Evolutionary conservation across 2,113 vertebrate species (phyloP).

Genomic region (Fregata magnificens): DNA sequence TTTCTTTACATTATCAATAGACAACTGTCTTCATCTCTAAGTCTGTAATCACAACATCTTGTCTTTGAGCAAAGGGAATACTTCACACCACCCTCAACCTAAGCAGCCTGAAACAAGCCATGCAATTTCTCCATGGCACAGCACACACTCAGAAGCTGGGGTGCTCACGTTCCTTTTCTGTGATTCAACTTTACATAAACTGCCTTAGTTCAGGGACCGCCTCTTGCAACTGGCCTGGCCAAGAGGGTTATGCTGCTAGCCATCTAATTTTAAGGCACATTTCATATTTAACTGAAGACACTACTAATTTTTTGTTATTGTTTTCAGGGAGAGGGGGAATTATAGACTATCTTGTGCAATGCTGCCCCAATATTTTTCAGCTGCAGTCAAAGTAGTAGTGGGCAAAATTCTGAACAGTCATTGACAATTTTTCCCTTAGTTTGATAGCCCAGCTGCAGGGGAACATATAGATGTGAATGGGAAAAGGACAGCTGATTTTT

Average conservation of each 20-base stretch:
- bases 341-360: not conserved
- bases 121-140: not conserved
- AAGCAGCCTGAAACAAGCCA: not conserved
- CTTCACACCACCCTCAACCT: not conserved
- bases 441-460: not conserved
- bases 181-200: not conserved
- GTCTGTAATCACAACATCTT: not conserved
- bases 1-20: not conserved
- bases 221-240: not conserved
- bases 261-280: not conserved
- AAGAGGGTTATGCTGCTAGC: not conserved
- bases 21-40: not conserved
- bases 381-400: not conserved
- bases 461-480: not conserved
- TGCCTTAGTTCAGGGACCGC: not conserved
- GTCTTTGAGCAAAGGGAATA: not conserved
- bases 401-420: not conserved
- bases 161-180: not conserved
- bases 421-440: not conserved
- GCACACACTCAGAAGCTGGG: not conserved
- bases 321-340: not conserved
- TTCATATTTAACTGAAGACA: not conserved
- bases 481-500: not conserved
- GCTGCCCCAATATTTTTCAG: not conserved
- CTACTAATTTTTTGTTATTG: not conserved